Evolutionary conservation across 2,888 invertebrate species (phyloP).

Genomic region (Dugesia japonica): DNA sequence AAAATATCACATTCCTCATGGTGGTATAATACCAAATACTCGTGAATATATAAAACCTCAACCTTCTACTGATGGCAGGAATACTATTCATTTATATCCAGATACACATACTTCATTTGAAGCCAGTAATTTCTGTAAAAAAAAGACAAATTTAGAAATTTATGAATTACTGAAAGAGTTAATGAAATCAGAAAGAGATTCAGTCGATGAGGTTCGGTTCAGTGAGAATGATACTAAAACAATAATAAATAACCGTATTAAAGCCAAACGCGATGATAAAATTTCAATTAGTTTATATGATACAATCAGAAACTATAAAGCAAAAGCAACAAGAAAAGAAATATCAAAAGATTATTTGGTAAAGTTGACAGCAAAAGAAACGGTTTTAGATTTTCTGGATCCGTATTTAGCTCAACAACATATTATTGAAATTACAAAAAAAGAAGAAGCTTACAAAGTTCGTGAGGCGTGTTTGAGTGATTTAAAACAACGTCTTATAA

Average conservation of each 20-base stretch:
- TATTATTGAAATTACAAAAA: conserved; percentile 39
- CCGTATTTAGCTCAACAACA: conserved; percentile 45
- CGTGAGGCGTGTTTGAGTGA: conserved; percentile 44
- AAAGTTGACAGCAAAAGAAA: conserved; percentile 42
- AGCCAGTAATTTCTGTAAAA: conserved; percentile 41
- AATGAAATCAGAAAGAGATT: conserved; percentile 42
- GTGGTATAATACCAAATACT: conserved; percentile 45
- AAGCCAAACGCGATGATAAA: conserved; percentile 43
- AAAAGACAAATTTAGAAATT: conserved; percentile 45
- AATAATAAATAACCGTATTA: conserved; percentile 43
- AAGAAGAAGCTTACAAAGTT: conserved; percentile 42
- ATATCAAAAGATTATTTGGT: conserved; percentile 42
- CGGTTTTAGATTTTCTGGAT: conserved; percentile 48
- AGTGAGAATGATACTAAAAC: conserved; percentile 45
- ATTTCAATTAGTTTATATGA: conserved; percentile 47
- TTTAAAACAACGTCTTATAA: conserved; percentile 45
- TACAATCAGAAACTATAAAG: conserved; percentile 47
- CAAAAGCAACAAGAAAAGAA: conserved; percentile 43
- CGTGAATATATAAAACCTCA: conserved; percentile 37
- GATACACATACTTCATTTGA: conserved; percentile 35
- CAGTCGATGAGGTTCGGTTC: conserved; percentile 41
- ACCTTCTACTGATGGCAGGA: conserved; percentile 41
- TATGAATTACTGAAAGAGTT: conserved; percentile 44
- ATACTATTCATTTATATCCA: conserved; percentile 20
- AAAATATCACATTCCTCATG: conserved; percentile 45